Evolutionary conservation across 2,113 vertebrate genomes (phyloP), one percentile per base, ranked within the genome.

Genomic region (Tragelaphus strepsiceros): DNA sequence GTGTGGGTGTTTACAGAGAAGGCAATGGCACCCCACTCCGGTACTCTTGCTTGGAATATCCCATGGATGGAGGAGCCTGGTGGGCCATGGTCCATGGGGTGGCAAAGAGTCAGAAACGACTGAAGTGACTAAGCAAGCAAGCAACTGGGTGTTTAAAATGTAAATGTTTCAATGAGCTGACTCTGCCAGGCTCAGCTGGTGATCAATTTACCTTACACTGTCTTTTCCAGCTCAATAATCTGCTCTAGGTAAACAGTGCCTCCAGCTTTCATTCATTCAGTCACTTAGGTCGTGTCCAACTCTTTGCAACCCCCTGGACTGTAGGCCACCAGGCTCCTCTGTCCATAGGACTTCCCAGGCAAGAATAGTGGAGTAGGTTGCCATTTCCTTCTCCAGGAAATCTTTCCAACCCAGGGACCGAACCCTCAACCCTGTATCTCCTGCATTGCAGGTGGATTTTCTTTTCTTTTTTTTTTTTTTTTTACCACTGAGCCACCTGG

Each of bases 181-280:
- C 59, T 77, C 78, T 82, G 58, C 1, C 7, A 56, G 82, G 56
- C 87, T 93, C 89, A 49, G 86, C 26, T 95, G 92, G 92, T 90
- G 83, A 95, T 80, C 67, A 82, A 90, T 95, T 91, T 85, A 88
- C n/a, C 86, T 87, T 71, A 62, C 80, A 92, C 30, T 88, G 62
- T 62, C 91, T 94, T 95, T 89, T 89, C 71, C 80, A 80, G 61
- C 61, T 97, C 91, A 51, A 17, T 64, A 80, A 71, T 59, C 82
- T 35, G 77, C 28, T 92, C 88, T 62, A 16, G 16, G 22, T 35
- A 59, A 64, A 94, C n/a, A 71, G 54, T 6, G n/a, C 67, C 81
- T 77, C 71, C 22, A 43, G 39, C 39, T 43, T 43, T 26, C 71
- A 24, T 43, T 74, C 35, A 74, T 39, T 43, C 35, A 43, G 35